Evolutionary conservation across 2,797 vertebrate species (phyloP).

Genomic region (Merluccius polli): DNA sequence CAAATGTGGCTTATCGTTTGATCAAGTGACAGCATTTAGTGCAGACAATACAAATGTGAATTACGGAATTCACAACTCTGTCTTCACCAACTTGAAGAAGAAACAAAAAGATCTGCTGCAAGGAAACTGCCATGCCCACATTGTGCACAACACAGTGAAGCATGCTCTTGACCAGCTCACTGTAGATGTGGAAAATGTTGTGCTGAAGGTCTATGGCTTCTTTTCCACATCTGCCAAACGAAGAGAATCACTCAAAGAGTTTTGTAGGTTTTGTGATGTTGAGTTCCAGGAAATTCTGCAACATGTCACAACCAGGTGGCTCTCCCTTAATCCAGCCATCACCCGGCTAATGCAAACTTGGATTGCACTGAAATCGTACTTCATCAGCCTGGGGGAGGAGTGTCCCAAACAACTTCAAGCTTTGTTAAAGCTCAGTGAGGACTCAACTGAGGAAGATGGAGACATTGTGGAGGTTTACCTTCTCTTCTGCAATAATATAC

Average conservation of each 20-base stretch:
- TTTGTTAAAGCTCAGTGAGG: no score
- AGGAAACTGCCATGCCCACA: conserved; percentile 18
- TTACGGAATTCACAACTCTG: conserved; percentile 8
- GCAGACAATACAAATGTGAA: conserved; percentile 9
- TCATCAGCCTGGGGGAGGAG: no score
- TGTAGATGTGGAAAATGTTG: conserved; percentile 2
- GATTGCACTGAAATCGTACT: no score
- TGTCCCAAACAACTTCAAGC: no score
- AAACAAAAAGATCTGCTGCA: conserved; percentile 2
- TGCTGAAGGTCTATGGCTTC: conserved; percentile 18
- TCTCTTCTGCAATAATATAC: no score
- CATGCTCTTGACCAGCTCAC: conserved; percentile 1
- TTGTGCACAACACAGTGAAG: conserved; percentile 31
- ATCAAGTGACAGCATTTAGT: conserved; percentile 14
- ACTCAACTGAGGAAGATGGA: no score
- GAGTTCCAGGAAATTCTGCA: no score
- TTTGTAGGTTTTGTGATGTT: conserved; percentile 24
- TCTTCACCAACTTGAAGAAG: conserved; percentile 6
- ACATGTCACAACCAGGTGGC: no score
- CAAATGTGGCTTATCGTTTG: conserved; percentile 11
- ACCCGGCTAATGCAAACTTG: no score
- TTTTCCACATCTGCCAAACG: conserved; percentile 33
- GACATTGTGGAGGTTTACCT: no score
- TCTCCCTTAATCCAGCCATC: no score
- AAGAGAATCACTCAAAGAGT: conserved; percentile 19